Conservation (phyloP, 2,797 vertebrate genomes). For the Hydrophis major region DNA sequence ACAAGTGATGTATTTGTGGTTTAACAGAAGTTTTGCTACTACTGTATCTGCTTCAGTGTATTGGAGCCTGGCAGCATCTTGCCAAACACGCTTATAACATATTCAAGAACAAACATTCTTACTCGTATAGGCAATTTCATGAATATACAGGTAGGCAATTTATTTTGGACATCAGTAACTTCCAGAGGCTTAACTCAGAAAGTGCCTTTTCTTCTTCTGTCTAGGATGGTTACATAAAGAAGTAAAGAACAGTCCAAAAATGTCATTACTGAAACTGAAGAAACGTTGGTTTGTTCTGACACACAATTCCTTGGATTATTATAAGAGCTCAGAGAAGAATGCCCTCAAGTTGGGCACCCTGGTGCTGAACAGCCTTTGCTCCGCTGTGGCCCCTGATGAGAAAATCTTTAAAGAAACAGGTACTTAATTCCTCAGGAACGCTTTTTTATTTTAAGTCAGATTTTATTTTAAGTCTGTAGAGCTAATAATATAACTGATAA, state of each 20-base stretch:
- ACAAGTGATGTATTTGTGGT: not conserved
- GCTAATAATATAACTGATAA: not conserved
- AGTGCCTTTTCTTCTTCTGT: slow-evolving; percentile 1
- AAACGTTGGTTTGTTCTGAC: slow-evolving; percentile 98
- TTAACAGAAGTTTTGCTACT: not conserved
- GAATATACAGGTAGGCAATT: not conserved
- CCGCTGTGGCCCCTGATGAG: slow-evolving; percentile 88
- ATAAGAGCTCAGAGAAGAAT: slow-evolving; percentile 91
- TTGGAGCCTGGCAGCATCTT: not conserved
- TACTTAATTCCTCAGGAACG: slow-evolving; percentile 48
- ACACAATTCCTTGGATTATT: slow-evolving; percentile 96
- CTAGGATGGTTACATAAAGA: slow-evolving; percentile 96
- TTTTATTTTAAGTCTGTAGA: not conserved
- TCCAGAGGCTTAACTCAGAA: not conserved
- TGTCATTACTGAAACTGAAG: slow-evolving; percentile 85
- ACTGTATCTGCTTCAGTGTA: not conserved
- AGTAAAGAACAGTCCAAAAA: slow-evolving; percentile 86
- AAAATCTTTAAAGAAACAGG: slow-evolving; percentile 94
- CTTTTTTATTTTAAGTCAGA: not conserved
- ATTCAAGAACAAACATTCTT: not conserved
- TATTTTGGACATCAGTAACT: not conserved
- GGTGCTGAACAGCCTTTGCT: slow-evolving; percentile 95
- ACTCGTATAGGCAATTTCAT: not conserved
- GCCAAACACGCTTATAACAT: not conserved
- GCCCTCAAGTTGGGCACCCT: slow-evolving; percentile 90